These are phyloP conservation scores for Paradisaea rubra DNA, from an alignment of 2,113 vertebrate genomes.

Conservation along the genomic window DNA sequence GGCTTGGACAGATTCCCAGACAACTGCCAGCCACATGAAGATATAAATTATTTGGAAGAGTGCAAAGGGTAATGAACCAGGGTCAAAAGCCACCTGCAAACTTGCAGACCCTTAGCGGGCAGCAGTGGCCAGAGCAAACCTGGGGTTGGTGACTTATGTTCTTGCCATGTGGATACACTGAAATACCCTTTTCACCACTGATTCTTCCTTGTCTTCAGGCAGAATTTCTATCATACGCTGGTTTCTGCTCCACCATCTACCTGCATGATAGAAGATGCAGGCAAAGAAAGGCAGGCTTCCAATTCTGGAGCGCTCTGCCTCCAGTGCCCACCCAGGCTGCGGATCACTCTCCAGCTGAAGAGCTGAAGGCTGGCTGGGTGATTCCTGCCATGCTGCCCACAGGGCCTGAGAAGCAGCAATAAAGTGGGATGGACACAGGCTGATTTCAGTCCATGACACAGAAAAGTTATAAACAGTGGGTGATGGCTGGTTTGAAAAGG, in stretches of 20 bases:
- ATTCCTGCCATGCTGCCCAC: not conserved
- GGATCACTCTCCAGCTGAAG: not conserved
- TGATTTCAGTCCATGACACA: not conserved
- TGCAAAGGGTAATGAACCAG: not conserved
- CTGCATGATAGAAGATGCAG: not conserved
- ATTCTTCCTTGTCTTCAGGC: not conserved
- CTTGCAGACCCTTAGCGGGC: not conserved
- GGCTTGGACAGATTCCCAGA: constrained; percentile 44
- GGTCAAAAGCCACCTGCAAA: constrained; percentile 1
- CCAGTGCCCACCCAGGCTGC: not conserved
- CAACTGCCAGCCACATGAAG: constrained; percentile 6
- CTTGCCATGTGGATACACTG: accelerated
- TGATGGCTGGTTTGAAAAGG: not conserved
- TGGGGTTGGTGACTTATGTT: not conserved
- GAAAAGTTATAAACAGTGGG: not conserved
- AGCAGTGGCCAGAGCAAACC: not conserved
- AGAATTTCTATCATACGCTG: not conserved
- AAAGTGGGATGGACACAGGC: not conserved
- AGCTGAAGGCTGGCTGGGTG: not conserved
- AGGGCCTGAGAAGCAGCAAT: not conserved
- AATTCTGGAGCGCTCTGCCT: not conserved
- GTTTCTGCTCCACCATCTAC: not conserved
- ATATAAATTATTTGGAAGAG: constrained; percentile 24
- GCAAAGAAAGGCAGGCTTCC: not conserved
- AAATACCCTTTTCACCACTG: not conserved